phyloP scores from a whole-genome alignment of 2,888 invertebrate species.

The Sarcophaga caerulescens region DNA sequence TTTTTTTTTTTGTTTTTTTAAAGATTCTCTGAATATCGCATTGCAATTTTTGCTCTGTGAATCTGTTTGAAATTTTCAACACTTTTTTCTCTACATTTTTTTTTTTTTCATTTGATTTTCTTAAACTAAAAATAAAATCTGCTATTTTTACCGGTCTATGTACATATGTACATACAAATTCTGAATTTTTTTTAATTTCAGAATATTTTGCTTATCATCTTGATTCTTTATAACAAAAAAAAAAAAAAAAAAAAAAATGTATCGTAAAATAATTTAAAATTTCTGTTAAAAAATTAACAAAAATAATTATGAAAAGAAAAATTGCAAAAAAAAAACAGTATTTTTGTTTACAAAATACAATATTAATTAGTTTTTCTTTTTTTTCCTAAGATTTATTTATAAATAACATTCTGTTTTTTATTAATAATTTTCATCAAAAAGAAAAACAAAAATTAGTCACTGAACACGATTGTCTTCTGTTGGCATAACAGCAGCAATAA shows the following conservation, averaged over 20 bases:
- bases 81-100: conserved; percentile 7
- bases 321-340: too few species aligned
- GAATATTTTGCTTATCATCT: not conserved
- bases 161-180: not conserved
- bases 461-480: conserved; percentile 6
- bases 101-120: conserved; percentile 4
- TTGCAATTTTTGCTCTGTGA: conserved; percentile 47
- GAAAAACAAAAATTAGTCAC: conserved; percentile 21
- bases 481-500: conserved; percentile 22
- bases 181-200: conserved; percentile 11
- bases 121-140: conserved; percentile 61
- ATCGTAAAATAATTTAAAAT: too few species aligned
- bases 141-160: conserved; percentile 56
- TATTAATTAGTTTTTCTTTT: too few species aligned
- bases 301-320: too few species aligned
- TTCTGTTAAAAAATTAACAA: too few species aligned
- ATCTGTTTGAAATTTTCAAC: conserved; percentile 24
- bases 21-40: conserved; percentile 37
- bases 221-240: not conserved
- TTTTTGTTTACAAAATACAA: too few species aligned
- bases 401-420: too few species aligned
- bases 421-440: not conserved
- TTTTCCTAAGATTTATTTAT: too few species aligned
- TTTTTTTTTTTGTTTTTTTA: too few species aligned
- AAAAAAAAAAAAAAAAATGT: not conserved